Conservation (phyloP, 2,113 vertebrate species). For the Periophthalmus modestus region DNA sequence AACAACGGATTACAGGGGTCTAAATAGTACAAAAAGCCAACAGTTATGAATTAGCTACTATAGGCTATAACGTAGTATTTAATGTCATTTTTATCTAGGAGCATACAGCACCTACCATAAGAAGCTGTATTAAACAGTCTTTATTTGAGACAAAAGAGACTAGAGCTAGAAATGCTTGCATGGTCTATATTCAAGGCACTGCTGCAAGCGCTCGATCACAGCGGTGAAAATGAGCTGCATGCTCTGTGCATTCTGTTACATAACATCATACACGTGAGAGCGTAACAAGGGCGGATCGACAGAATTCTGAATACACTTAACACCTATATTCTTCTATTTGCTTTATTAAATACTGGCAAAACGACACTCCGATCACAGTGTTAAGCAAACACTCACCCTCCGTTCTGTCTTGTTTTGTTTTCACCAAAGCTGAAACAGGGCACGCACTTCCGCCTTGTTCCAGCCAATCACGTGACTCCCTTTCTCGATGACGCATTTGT, state of each 20-base stretch:
- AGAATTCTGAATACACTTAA: neutral
- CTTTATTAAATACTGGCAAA: neutral
- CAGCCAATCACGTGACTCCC: conserved; percentile 53
- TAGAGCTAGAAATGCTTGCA: neutral
- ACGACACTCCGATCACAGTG: neutral
- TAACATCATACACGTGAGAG: conserved; percentile 58
- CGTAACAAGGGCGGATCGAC: conserved; percentile 34
- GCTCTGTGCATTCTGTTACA: conserved; percentile 56
- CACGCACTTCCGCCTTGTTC: conserved; percentile 67
- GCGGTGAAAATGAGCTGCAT: conserved; percentile 23
- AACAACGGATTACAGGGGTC: neutral
- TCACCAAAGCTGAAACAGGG: conserved; percentile 66
- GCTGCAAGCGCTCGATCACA: conserved; percentile 36
- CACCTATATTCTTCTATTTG: neutral
- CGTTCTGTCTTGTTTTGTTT: conserved; percentile 78
- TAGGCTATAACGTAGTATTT: neutral
- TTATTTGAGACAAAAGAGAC: neutral
- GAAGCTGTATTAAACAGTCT: neutral
- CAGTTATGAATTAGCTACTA: neutral
- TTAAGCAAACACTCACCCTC: conserved; percentile 71
- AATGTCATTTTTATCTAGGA: neutral
- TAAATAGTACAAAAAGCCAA: neutral
- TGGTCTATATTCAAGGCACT: conserved; percentile 11
- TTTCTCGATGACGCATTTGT: conserved; percentile 12
- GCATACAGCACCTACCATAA: neutral